phyloP scores from a whole-genome alignment of 2,797 vertebrate species.

The Euthynnus affinis region DNA sequence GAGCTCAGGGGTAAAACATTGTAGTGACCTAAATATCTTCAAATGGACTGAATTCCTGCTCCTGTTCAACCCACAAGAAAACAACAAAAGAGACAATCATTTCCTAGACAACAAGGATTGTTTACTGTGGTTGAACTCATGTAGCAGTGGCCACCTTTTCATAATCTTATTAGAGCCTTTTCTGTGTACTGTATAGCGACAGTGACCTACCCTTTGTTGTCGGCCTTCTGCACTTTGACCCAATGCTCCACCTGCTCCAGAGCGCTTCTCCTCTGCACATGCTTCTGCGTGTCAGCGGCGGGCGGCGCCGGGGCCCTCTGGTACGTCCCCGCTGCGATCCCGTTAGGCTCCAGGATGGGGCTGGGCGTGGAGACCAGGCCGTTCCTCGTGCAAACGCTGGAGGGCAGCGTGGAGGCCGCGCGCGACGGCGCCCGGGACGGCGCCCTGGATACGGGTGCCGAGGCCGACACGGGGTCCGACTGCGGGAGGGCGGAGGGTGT shows the following conservation, averaged over 20 bases:
- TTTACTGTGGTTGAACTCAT: not conserved
- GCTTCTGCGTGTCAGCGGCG: conserved; percentile 81
- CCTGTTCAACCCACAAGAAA: not conserved
- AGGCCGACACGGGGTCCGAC: conserved; percentile 56
- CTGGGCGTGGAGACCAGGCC: conserved; percentile 84
- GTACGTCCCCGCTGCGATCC: conserved; percentile 84
- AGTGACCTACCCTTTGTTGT: conserved; percentile 80
- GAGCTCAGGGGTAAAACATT: not conserved
- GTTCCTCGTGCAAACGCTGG: conserved; percentile 86
- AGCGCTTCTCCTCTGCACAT: conserved; percentile 87
- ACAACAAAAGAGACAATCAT: not conserved
- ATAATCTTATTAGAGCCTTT: no score
- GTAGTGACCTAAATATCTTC: not conserved
- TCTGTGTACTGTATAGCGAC: not conserved
- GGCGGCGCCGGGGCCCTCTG: conserved; percentile 84
- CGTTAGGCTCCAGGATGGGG: conserved; percentile 91
- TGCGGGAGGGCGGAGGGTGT: not conserved
- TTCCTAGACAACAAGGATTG: no score
- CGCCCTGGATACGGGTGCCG: conserved; percentile 75
- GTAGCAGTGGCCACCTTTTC: not conserved
- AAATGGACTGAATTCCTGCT: not conserved
- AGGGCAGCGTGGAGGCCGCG: conserved; percentile 73
- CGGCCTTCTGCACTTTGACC: conserved; percentile 93
- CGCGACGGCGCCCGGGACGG: conserved; percentile 75
- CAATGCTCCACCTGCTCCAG: conserved; percentile 94